A percentile compares a stretch with the other conserved stretches of the same genome.
Evolutionary conservation across 1,140 invertebrate genomes (phyloP).

Genomic region (Pygmarrhopalites habei): DNA sequence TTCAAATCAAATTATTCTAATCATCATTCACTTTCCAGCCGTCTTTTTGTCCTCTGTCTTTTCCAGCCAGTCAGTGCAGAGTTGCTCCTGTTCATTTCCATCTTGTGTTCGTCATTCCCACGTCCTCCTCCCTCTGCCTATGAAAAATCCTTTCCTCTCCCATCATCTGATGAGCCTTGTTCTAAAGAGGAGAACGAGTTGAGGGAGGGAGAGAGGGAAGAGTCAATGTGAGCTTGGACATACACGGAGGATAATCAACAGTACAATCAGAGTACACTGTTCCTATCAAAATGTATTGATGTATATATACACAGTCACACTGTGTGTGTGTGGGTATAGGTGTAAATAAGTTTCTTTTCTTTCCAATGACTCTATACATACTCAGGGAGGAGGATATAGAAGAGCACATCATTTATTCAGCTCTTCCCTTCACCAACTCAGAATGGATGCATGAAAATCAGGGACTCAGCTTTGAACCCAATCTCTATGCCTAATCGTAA

Average conservation of each 20-base stretch:
- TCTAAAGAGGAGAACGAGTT: no score
- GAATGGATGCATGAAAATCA: conserved; percentile 1
- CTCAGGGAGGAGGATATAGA: no score
- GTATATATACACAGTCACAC: no score
- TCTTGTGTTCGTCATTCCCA: neutral
- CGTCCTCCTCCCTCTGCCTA: no score
- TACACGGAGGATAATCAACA: neutral
- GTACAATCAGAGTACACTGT: conserved; percentile 4
- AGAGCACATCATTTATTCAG: conserved; percentile 2
- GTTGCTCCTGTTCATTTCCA: conserved; percentile 1
- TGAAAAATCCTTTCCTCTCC: no score
- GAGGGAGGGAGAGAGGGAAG: no score
- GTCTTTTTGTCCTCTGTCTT: conserved; percentile 9
- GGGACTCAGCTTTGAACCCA: neutral
- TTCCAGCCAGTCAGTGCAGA: neutral
- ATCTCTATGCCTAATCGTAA: neutral
- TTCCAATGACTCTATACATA: neutral
- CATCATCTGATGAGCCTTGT: no score
- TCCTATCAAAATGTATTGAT: neutral
- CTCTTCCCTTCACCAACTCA: neutral
- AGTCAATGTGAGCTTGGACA: conserved; percentile 1
- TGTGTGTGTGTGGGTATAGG: no score
- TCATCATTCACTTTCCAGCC: conserved; percentile 7
- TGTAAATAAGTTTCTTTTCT: neutral
- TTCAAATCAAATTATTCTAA: conserved; percentile 12